These are phyloP conservation scores for Caerostris darwini DNA, from an alignment of 1,140 invertebrate genomes.

Conservation along the genomic window DNA sequence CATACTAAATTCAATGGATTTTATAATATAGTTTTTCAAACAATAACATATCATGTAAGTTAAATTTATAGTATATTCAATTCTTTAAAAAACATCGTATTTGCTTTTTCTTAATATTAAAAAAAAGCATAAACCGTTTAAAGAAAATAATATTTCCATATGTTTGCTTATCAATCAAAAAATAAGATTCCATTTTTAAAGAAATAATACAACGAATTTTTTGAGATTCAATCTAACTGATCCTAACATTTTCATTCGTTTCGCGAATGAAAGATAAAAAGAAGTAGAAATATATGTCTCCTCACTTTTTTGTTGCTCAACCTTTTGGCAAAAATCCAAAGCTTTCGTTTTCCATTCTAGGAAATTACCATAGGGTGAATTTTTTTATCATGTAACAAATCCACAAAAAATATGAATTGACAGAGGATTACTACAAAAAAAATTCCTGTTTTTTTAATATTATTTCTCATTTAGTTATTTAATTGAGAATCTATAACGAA, in stretches of 20 bases:
- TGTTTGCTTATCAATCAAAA: background rate
- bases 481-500: too few species aligned
- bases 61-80: too few species aligned
- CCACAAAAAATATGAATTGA: background rate
- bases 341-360: background rate
- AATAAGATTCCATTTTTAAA: background rate
- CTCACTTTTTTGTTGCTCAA: background rate
- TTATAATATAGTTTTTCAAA: too few species aligned
- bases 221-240: background rate
- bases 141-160: background rate
- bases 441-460: background rate
- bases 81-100: too few species aligned
- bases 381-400: conserved; percentile 2
- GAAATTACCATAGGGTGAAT: conserved; percentile 14
- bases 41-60: too few species aligned
- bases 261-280: background rate
- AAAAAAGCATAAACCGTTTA: background rate
- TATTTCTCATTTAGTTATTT: too few species aligned
- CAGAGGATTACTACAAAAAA: background rate
- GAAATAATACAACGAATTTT: background rate
- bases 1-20: too few species aligned
- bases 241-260: background rate
- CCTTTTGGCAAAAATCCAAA: background rate
- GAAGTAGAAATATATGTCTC: background rate
- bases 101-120: background rate